phyloP scores from a whole-genome alignment of 2,797 vertebrate species.

The Sebastes variabilis region DNA sequence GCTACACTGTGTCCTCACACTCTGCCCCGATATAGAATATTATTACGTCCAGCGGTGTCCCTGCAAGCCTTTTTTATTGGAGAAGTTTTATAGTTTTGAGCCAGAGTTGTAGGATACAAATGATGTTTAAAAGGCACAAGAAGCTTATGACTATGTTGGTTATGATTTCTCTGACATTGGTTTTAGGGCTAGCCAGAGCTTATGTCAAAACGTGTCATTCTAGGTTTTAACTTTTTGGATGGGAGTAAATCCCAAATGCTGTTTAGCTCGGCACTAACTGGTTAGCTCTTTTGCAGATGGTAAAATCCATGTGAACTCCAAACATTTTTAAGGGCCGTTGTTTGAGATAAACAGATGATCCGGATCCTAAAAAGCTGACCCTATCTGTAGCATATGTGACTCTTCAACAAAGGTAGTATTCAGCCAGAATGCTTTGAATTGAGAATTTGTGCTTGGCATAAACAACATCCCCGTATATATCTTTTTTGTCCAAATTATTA shows the following conservation, averaged over 20 bases:
- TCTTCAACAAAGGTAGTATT: background rate
- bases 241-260: background rate
- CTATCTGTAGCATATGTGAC: background rate
- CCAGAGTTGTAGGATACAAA: background rate
- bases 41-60: background rate
- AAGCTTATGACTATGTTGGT: background rate
- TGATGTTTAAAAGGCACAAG: background rate
- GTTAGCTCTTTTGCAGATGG: background rate
- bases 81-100: background rate
- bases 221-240: constrained; percentile 1
- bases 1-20: background rate
- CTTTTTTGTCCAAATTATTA: constrained; percentile 2
- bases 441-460: background rate
- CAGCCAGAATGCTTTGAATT: background rate
- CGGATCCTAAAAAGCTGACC: background rate
- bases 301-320: background rate
- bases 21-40: background rate
- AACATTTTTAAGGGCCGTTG: background rate
- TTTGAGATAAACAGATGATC: background rate
- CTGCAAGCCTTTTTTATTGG: background rate
- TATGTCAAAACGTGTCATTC: background rate
- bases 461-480: background rate
- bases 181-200: background rate
- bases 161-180: constrained; percentile 23
- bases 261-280: background rate